Evolutionary conservation across 2,113 vertebrate genomes (phyloP).

Genomic region (Cyprinus carpio): DNA sequence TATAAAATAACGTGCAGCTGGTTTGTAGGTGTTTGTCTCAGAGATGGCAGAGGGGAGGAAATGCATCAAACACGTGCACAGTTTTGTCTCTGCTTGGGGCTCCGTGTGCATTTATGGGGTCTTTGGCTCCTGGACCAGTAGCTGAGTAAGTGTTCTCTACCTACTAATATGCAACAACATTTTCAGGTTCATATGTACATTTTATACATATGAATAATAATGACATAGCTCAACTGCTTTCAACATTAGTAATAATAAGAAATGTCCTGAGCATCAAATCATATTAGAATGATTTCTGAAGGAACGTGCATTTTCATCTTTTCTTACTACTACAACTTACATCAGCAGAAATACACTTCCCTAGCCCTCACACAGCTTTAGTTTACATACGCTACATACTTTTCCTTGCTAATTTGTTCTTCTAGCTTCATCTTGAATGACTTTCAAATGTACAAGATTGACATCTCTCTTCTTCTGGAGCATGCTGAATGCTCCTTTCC

Average conservation of each 20-base stretch:
- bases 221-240: no score
- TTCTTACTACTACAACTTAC: not conserved
- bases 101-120: slow-evolving; percentile 84
- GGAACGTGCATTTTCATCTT: not conserved
- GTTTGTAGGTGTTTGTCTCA: slow-evolving; percentile 80
- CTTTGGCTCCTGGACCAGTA: slow-evolving; percentile 75
- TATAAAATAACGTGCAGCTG: not conserved
- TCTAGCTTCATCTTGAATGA: slow-evolving; percentile 78
- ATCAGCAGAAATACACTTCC: not conserved
- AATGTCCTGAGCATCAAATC: no score
- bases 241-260: no score
- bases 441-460: slow-evolving; percentile 71
- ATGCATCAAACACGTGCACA: slow-evolving; percentile 87
- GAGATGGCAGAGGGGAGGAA: slow-evolving; percentile 87
- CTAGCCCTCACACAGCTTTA: not conserved
- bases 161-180: not conserved
- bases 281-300: not conserved
- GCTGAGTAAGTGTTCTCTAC: slow-evolving; percentile 78
- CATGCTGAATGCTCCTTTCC: slow-evolving; percentile 67
- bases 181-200: not conserved
- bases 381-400: slow-evolving; percentile 13
- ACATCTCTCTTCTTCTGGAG: slow-evolving; percentile 67
- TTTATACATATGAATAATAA: not conserved
- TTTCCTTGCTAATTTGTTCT: slow-evolving; percentile 16
- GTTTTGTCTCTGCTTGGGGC: slow-evolving; percentile 82